A percentile compares a stretch with the other conserved stretches of the same genome.
Evolutionary conservation across 2,888 invertebrate species (phyloP).

Genomic region (Fragum whitleyi): DNA sequence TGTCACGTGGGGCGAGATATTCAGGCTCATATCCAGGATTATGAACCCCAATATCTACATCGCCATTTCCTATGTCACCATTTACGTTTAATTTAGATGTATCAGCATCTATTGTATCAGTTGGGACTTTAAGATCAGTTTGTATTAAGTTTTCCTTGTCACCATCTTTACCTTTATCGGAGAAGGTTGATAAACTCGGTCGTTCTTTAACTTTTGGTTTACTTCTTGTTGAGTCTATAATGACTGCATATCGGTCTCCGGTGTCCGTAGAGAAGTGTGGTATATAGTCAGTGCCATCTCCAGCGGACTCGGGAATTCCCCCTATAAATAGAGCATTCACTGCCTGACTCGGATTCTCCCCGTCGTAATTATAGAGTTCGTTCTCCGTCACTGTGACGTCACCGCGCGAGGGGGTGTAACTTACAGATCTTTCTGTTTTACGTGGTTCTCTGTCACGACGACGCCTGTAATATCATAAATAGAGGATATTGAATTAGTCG

Average conservation of each 20-base stretch:
- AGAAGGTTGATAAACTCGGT: constrained; percentile 42
- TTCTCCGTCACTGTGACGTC: constrained; percentile 62
- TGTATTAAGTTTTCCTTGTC: not conserved
- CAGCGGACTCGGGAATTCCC: constrained; percentile 53
- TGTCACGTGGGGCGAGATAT: constrained; percentile 34
- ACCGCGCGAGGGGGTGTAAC: constrained; percentile 42
- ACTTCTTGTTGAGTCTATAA: constrained; percentile 15
- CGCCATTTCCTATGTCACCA: constrained; percentile 8
- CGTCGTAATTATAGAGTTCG: constrained; percentile 54
- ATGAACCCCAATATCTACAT: constrained; percentile 20
- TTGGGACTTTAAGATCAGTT: not conserved
- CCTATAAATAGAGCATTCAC: constrained; percentile 58
- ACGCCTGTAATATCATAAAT: constrained; percentile 8
- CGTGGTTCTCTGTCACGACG: constrained; percentile 7
- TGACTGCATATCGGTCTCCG: constrained; percentile 48
- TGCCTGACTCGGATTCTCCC: constrained; percentile 49
- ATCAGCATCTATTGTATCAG: not conserved
- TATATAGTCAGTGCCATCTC: constrained; percentile 30
- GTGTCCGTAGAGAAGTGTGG: constrained; percentile 48
- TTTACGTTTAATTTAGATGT: not conserved
- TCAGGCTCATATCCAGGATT: constrained; percentile 42
- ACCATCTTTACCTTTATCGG: not conserved
- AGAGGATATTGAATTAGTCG: too few species aligned
- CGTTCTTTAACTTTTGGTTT: constrained; percentile 42
- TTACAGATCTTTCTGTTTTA: constrained; percentile 27